A percentile compares a stretch with the other conserved stretches of the same genome.
Conservation (phyloP, 2,888 invertebrate genomes). For the Branchipolynoe longqiensis region DNA sequence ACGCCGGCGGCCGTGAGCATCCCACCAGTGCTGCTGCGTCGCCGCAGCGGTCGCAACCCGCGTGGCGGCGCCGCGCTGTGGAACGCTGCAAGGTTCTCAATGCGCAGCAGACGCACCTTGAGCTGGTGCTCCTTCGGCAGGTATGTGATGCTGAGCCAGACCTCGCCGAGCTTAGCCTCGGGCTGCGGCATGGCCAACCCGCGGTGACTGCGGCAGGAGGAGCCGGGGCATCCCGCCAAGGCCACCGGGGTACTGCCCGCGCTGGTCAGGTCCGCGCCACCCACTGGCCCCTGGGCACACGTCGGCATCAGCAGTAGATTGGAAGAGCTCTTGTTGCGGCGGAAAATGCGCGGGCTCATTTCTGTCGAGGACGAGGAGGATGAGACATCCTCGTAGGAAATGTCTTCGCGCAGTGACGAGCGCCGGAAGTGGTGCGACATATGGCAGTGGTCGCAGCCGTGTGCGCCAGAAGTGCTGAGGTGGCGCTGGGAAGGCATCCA, state of each 20-base stretch:
- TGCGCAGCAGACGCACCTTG: constrained; percentile 78
- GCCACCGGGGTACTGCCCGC: background rate
- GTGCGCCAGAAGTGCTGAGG: no score
- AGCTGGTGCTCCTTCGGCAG: constrained; percentile 81
- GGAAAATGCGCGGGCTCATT: background rate
- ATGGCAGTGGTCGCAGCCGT: background rate
- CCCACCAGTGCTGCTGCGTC: no score
- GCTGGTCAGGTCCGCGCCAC: background rate
- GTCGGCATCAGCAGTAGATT: background rate
- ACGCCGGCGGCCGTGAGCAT: no score
- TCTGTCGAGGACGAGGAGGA: background rate
- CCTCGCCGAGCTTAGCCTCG: constrained; percentile 73
- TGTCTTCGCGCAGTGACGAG: background rate
- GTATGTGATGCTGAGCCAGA: constrained; percentile 81
- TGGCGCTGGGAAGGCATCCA: background rate
- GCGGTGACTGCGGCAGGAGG: background rate
- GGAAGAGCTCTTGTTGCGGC: background rate
- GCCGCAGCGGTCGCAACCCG: no score
- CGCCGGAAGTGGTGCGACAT: background rate
- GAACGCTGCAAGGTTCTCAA: constrained; percentile 76
- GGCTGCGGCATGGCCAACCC: background rate
- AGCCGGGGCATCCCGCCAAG: background rate
- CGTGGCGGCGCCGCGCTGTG: no score
- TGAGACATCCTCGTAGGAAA: background rate
- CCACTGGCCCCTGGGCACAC: background rate